A percentile compares a stretch with the other conserved stretches of the same genome.
Evolutionary conservation across 1,140 invertebrate genomes (phyloP).

Genomic region (Dreissena rostriformis): DNA sequence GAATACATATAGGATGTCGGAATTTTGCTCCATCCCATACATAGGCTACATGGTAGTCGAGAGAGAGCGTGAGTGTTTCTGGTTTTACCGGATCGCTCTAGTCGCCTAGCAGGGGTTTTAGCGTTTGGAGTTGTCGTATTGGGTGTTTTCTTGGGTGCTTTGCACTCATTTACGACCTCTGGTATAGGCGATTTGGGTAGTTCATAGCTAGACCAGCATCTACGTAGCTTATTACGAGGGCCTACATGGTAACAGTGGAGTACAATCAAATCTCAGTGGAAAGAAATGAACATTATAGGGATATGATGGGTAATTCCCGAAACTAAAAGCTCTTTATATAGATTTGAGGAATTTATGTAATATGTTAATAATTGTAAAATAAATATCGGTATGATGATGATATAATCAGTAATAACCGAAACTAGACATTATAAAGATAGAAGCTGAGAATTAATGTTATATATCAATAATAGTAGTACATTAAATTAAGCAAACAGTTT

Average conservation of each 20-base stretch:
- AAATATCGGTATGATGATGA: too few species aligned
- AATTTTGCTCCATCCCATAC: conserved; percentile 19
- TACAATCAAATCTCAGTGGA: too few species aligned
- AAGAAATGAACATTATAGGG: too few species aligned
- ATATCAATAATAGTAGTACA: too few species aligned
- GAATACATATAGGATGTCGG: conserved; percentile 17
- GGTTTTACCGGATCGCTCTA: conserved; percentile 34
- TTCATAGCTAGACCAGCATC: conserved; percentile 43
- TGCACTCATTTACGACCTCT: conserved; percentile 5
- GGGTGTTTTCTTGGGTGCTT: neutral
- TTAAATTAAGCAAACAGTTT: too few species aligned
- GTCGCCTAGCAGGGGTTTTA: neutral
- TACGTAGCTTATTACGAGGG: conserved; percentile 37
- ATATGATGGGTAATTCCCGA: too few species aligned
- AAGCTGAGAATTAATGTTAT: too few species aligned
- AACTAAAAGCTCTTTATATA: too few species aligned
- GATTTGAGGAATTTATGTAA: too few species aligned
- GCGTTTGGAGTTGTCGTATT: neutral
- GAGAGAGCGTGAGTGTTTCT: neutral
- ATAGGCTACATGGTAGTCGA: conserved; percentile 23
- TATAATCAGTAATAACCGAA: too few species aligned
- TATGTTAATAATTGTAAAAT: too few species aligned
- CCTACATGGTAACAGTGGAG: conserved; percentile 16
- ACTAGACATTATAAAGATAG: too few species aligned
- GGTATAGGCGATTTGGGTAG: conserved; percentile 41